Conservation (phyloP, 2,113 vertebrate species). For the Poecilia latipinna region DNA sequence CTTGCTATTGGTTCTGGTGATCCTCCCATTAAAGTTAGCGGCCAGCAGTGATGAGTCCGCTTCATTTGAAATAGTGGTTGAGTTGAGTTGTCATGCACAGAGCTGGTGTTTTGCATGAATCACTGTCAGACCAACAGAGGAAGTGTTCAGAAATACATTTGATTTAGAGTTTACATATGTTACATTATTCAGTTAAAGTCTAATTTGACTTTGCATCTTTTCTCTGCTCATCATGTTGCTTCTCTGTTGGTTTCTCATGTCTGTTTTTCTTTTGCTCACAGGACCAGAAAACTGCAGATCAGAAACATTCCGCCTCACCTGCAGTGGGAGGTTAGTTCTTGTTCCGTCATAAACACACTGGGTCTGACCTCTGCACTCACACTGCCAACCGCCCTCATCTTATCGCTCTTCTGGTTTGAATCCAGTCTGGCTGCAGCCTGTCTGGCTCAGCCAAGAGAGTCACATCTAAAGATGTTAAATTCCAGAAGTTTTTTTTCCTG, state of each 20-base stretch:
- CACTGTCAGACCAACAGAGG: too few relatives aligned
- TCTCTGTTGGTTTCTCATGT: constrained; percentile 20
- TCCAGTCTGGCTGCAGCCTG: too few relatives aligned
- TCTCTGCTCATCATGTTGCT: not conserved
- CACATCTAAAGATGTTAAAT: too few relatives aligned
- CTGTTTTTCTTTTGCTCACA: constrained; percentile 58
- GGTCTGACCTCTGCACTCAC: not conserved
- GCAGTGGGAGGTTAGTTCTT: constrained; percentile 90
- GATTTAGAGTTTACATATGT: too few relatives aligned
- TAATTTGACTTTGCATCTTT: not conserved
- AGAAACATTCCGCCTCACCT: constrained; percentile 94
- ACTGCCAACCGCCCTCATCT: not conserved
- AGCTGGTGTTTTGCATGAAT: too few relatives aligned
- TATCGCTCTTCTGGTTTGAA: not conserved
- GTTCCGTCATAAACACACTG: not conserved
- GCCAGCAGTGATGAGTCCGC: not conserved
- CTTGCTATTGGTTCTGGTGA: not conserved
- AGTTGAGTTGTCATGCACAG: not conserved
- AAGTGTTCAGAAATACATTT: too few relatives aligned
- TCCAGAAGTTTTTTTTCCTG: too few relatives aligned
- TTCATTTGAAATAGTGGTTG: not conserved
- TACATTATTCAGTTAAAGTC: not conserved
- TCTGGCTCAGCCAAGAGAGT: too few relatives aligned
- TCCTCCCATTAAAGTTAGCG: not conserved
- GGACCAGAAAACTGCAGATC: constrained; percentile 95